Evolutionary conservation across 2,888 invertebrate species (phyloP).

Genomic region (Lasius fuliginosus): DNA sequence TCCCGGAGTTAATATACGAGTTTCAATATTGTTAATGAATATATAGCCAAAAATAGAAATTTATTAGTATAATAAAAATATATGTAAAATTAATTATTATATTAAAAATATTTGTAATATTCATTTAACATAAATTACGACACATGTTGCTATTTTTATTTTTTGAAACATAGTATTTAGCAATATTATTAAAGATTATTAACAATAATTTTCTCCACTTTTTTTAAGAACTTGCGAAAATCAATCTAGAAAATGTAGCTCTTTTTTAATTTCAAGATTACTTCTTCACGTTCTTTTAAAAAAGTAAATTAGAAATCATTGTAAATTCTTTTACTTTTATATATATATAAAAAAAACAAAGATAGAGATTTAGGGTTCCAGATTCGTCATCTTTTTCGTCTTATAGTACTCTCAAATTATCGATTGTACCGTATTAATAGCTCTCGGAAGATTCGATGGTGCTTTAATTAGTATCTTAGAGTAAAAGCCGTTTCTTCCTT

Average conservation of each 20-base stretch:
- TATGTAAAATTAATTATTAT: neutral
- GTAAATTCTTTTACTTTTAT: neutral
- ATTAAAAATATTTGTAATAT: neutral
- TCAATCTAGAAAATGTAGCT: neutral
- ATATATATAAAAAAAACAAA: neutral
- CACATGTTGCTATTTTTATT: neutral
- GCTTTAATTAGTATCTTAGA: neutral
- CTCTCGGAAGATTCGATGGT: neutral
- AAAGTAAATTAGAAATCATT: neutral
- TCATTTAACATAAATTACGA: neutral
- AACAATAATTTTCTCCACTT: neutral
- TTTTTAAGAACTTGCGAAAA: neutral
- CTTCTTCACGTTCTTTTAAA: neutral
- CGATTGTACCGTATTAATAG: neutral
- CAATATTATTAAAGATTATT: neutral
- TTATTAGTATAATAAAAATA: neutral
- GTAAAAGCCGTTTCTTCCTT: slow-evolving; percentile 14
- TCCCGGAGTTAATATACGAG: slow-evolving; percentile 5
- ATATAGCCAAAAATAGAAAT: neutral
- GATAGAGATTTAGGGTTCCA: neutral
- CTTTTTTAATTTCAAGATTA: neutral
- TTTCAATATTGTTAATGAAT: slow-evolving; percentile 6
- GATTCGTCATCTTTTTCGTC: too few species aligned
- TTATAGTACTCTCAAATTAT: neutral
- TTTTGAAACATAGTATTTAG: neutral